These are phyloP conservation scores for Alexandromys fortis DNA, from an alignment of 2,113 vertebrate species.

Conservation along the genomic window DNA sequence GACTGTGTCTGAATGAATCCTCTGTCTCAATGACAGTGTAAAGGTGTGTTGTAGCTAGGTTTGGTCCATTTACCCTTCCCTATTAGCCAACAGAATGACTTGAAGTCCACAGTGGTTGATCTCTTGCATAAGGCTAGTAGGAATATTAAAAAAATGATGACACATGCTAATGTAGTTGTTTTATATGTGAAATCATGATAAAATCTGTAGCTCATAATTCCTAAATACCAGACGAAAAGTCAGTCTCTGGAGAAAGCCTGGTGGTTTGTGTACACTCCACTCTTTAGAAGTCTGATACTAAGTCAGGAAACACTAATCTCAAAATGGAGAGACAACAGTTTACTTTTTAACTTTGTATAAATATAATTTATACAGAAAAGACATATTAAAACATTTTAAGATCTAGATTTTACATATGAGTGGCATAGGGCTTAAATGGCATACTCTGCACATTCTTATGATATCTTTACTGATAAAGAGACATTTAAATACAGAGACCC, in stretches of 20 bases:
- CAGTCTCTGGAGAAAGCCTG: background rate
- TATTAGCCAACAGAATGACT: background rate
- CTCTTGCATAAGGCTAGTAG: background rate
- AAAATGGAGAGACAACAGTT: background rate
- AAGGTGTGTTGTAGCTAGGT: background rate
- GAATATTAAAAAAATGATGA: background rate
- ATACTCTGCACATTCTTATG: background rate
- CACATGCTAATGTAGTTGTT: background rate
- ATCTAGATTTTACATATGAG: background rate
- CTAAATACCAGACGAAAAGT: background rate
- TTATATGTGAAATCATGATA: background rate
- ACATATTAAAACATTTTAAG: background rate
- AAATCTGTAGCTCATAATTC: background rate
- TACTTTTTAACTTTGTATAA: background rate
- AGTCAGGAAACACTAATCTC: background rate
- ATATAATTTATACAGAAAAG: background rate
- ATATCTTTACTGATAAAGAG: background rate
- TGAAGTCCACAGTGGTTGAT: background rate
- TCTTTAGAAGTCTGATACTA: background rate
- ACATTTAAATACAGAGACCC: background rate
- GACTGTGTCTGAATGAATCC: background rate
- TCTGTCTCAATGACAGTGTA: background rate
- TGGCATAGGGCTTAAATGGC: background rate
- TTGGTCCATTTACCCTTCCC: background rate
- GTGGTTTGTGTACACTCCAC: background rate